Percentiles rank a stretch among this genome's conserved stretches.
Evolutionary conservation across 2,113 vertebrate species (phyloP).

Genomic region (Gymnocephalus cernua): DNA sequence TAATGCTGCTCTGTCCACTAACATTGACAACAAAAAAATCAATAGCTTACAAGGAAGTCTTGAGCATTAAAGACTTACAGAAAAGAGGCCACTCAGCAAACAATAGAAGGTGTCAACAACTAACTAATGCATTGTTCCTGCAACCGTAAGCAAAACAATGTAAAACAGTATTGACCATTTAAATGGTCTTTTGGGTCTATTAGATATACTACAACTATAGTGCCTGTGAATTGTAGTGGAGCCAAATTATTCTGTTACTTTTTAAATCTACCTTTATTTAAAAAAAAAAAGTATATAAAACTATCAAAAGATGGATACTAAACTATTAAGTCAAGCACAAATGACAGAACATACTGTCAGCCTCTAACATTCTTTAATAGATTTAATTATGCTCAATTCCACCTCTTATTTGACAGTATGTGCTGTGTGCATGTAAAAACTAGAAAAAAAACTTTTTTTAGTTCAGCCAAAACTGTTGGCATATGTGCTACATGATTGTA

Average conservation of each 20-base stretch:
- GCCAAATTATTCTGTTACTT: neutral
- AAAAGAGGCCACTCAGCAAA: conserved; percentile 32
- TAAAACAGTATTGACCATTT: conserved; percentile 38
- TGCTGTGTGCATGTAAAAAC: neutral
- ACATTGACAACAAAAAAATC: neutral
- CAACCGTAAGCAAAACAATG: conserved; percentile 27
- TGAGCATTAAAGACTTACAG: conserved; percentile 7
- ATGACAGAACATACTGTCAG: too few species aligned
- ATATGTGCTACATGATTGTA: neutral
- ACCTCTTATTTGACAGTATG: neutral
- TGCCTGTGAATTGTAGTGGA: neutral
- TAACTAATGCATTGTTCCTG: conserved; percentile 34
- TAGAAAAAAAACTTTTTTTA: neutral
- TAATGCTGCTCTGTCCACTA: neutral
- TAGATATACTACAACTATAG: neutral
- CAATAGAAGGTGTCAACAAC: conserved; percentile 3
- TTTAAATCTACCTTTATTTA: neutral
- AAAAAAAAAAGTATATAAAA: neutral
- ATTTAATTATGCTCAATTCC: neutral
- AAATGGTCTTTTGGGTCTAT: conserved; percentile 20
- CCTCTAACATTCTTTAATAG: neutral
- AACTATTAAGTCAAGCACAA: neutral
- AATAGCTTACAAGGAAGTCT: neutral
- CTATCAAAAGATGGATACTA: neutral
- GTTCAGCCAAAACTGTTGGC: neutral